Percentiles rank a stretch among this genome's conserved stretches.
These are phyloP conservation scores for Tetraneura akinire DNA, from an alignment of 1,140 invertebrate genomes.

Conservation along the genomic window DNA sequence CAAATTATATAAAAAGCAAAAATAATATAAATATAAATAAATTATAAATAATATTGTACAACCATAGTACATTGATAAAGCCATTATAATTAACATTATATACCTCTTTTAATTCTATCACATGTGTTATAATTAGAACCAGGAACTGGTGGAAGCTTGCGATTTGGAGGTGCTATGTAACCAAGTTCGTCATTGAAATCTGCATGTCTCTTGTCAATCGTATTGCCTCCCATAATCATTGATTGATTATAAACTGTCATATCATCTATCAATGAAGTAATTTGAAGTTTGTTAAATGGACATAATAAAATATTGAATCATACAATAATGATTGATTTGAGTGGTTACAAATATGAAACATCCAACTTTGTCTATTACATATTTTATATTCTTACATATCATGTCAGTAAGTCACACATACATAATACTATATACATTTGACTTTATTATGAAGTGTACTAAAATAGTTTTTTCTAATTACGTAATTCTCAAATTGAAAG, in stretches of 20 bases:
- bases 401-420: no score
- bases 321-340: no score
- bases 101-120: slow-evolving; percentile 87
- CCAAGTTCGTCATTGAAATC: slow-evolving; percentile 85
- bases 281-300: not conserved
- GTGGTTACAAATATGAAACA: no score
- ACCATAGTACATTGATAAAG: not conserved
- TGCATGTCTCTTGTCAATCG: slow-evolving; percentile 79
- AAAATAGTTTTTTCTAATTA: no score
- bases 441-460: no score
- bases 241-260: slow-evolving; percentile 81
- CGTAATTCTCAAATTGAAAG: no score
- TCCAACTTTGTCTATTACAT: no score
- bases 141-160: slow-evolving; percentile 86
- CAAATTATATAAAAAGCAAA: slow-evolving; percentile 40
- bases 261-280: slow-evolving; percentile 67
- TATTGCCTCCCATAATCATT: slow-evolving; percentile 69
- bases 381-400: no score
- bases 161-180: slow-evolving; percentile 88
- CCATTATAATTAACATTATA: not conserved
- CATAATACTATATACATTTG: no score
- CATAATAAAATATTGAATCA: no score
- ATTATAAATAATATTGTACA: slow-evolving; percentile 28
- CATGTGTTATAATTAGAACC: slow-evolving; percentile 91
- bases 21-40: slow-evolving; percentile 26